Conservation (phyloP, 2,113 vertebrate species). For the Cariama cristata region DNA sequence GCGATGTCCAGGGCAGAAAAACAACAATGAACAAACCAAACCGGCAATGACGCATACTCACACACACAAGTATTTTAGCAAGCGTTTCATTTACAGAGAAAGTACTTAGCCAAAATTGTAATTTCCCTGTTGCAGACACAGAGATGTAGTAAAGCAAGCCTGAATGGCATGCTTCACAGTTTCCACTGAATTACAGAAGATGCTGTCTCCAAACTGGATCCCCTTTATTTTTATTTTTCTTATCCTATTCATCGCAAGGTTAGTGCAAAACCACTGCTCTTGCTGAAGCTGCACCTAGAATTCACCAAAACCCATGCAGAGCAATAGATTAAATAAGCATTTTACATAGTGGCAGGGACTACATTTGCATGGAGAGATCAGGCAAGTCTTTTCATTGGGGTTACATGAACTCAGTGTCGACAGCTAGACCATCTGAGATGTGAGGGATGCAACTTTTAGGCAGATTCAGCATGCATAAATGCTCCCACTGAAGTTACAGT, state of each 20-base stretch:
- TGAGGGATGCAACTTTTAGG: not conserved
- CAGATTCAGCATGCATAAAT: not conserved
- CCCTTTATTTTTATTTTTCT: not conserved
- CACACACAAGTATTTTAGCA: not conserved
- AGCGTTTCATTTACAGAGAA: not conserved
- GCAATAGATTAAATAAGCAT: not conserved
- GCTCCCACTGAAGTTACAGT: not conserved
- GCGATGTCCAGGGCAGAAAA: not conserved
- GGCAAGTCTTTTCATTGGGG: not conserved
- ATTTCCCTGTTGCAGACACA: not conserved
- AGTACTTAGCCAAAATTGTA: not conserved
- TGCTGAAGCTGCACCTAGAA: not conserved
- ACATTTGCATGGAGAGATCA: not conserved
- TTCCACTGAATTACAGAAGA: not conserved
- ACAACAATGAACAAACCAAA: not conserved
- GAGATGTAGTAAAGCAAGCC: not conserved
- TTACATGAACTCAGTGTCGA: not conserved
- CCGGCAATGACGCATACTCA: not conserved
- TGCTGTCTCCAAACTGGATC: not conserved
- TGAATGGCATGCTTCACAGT: not conserved
- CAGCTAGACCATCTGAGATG: not conserved
- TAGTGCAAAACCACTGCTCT: accelerated
- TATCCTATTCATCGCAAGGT: not conserved
- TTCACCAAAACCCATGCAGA: not conserved
- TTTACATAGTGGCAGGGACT: not conserved